Evolutionary conservation across 2,888 invertebrate genomes (phyloP), one percentile per base, ranked within the genome.

Genomic region (Achlya flavicornis): DNA sequence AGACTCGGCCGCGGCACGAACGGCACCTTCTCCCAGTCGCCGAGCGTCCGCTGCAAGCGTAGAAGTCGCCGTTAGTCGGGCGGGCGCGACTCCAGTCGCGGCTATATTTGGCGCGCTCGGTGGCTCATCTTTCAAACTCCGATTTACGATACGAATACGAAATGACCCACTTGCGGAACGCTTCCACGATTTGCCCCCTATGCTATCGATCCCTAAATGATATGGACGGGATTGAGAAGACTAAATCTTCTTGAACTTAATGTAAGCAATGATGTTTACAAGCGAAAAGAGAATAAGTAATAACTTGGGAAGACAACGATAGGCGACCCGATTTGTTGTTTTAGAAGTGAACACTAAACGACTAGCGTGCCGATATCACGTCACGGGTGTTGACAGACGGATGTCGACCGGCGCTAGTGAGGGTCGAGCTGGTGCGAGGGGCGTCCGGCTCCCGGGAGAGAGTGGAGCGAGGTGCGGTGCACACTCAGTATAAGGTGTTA

Each of bases 11-110:
- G 95, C 77, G 97, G 97, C 83, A 97, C 97, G 92, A 95, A 96
- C 82, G 97, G 97, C 91, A 97, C 96, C 95, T 97, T 97, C 93
- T 97, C 97, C 97, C 97, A 97, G 83, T 97, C 97, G 84, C 97
- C 96, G 90, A 95, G 93, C 80, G 94, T 92, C 93, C 95, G 96
- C 96, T 97, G 96, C 93, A 96, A 96, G 93, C 90, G 90, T 87
- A 93, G 86, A 94, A 93, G 83, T 91, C 90, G 89, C 90, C 92
- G 90, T 93, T 94, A 93, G 88, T 90, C 89, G 90, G 86, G 84
- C 91, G 88, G 79, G 84, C 86, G 88, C 85, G 86, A 79, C 88
- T 90, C 93, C 93, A 93, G 93, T 87, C 91, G 90, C 88, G 93
- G 88, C 94, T 94, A 94, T 94, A 94, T 94, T 94, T 94, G 94